phyloP scores from a whole-genome alignment of 1,140 invertebrate genomes.

The Saccostrea cuccullata region DNA sequence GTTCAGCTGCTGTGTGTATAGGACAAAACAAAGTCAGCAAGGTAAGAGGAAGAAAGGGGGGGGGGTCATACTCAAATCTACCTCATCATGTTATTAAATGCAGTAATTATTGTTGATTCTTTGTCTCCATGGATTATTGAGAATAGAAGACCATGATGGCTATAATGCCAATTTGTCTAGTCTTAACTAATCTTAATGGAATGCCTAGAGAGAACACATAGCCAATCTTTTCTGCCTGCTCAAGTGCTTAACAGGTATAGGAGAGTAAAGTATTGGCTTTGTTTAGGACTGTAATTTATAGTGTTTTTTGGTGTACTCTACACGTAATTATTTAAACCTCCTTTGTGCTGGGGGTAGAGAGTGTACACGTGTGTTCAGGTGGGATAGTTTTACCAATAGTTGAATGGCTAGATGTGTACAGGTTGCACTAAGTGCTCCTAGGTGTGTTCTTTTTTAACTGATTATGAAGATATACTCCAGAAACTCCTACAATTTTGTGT shows the following conservation, averaged over 20 bases:
- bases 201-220: background rate
- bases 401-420: too few relatives aligned
- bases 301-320: background rate
- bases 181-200: background rate
- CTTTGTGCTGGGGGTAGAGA: background rate
- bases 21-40: background rate
- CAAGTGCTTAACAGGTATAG: background rate
- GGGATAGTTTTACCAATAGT: background rate
- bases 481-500: too few relatives aligned
- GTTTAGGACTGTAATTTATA: background rate
- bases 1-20: background rate
- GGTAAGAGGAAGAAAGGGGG: background rate
- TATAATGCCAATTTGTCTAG: background rate
- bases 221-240: too few relatives aligned
- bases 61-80: background rate
- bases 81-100: background rate
- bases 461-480: too few relatives aligned
- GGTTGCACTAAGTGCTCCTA: too few relatives aligned
- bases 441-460: too few relatives aligned
- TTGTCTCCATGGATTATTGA: constrained; percentile 7
- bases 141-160: background rate
- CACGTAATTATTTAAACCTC: background rate
- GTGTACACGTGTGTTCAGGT: background rate
- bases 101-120: background rate
- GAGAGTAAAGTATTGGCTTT: background rate